These are phyloP conservation scores for Tachystola acroxantha DNA, from an alignment of 2,888 invertebrate species.

Conservation along the genomic window DNA sequence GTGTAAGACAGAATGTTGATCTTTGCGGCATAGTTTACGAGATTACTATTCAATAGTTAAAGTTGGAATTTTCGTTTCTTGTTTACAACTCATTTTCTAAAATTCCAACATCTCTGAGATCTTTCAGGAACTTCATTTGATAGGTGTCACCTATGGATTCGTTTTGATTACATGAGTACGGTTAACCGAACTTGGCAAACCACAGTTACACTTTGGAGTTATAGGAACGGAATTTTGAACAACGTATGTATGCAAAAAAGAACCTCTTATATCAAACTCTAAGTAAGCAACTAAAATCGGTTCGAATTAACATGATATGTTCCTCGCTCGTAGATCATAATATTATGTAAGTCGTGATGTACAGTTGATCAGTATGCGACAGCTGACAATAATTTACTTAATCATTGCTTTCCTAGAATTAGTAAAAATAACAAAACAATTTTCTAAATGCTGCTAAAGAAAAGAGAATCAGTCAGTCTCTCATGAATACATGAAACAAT, in stretches of 20 bases:
- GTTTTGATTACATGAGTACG: conserved; percentile 8
- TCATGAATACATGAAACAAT: conserved; percentile 61
- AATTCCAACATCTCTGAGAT: conserved; percentile 2
- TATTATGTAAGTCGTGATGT: conserved; percentile 33
- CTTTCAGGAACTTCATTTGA: conserved; percentile 29
- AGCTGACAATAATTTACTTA: conserved; percentile 36
- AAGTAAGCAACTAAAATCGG: conserved; percentile 36
- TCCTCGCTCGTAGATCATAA: conserved; percentile 49
- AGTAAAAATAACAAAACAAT: conserved; percentile 57
- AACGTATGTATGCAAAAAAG: conserved; percentile 68
- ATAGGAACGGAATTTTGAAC: conserved; percentile 61
- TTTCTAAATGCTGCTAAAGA: conserved; percentile 71
- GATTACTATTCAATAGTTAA: no score
- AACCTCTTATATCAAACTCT: conserved; percentile 48
- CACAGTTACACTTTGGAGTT: conserved; percentile 22
- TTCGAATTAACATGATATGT: conserved; percentile 65
- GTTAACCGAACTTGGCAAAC: conserved; percentile 41
- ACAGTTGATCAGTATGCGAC: conserved; percentile 27
- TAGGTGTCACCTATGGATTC: conserved; percentile 32
- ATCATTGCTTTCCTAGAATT: conserved; percentile 34
- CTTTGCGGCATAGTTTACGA: no score
- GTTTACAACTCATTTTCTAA: not conserved
- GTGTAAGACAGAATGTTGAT: not conserved
- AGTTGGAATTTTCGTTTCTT: not conserved
- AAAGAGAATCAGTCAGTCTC: conserved; percentile 71